Percentiles rank a stretch among this genome's conserved stretches.
These are phyloP conservation scores for Sitta europaea DNA, from an alignment of 2,113 vertebrate species.

Conservation along the genomic window DNA sequence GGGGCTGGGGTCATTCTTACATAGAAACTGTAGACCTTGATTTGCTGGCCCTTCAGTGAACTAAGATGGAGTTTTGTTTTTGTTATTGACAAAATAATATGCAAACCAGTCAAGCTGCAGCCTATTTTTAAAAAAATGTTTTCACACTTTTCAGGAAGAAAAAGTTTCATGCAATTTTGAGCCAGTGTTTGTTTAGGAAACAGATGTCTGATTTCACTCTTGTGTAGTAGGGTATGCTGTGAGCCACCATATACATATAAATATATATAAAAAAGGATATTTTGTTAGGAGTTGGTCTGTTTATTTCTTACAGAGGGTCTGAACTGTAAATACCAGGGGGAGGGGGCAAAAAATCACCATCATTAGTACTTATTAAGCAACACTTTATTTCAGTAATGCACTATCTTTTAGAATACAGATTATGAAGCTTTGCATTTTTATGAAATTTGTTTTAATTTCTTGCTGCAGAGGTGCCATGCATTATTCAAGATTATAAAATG, in stretches of 20 bases:
- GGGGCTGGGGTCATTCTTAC: neutral
- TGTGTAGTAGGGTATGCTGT: neutral
- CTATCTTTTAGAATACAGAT: constrained; percentile 52
- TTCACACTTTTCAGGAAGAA: neutral
- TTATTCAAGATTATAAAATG: constrained; percentile 78
- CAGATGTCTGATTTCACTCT: constrained; percentile 13
- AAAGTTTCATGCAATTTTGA: constrained; percentile 1
- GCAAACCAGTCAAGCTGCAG: neutral
- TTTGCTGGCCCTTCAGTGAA: neutral
- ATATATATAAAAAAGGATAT: neutral
- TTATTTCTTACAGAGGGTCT: constrained; percentile 6
- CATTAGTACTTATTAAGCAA: constrained; percentile 6
- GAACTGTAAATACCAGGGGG: neutral
- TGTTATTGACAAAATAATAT: neutral
- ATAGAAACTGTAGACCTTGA: neutral
- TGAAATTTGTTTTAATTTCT: constrained; percentile 76
- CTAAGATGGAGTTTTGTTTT: neutral
- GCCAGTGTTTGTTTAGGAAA: constrained; percentile 11
- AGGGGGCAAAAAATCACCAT: neutral
- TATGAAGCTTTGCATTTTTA: constrained; percentile 71
- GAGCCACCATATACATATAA: neutral
- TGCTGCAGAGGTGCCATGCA: constrained; percentile 74
- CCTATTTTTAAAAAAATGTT: neutral
- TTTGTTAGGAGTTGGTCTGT: neutral
- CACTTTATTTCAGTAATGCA: constrained; percentile 44